Conservation (phyloP, 2,888 invertebrate genomes). For the Lamproptera curius region DNA sequence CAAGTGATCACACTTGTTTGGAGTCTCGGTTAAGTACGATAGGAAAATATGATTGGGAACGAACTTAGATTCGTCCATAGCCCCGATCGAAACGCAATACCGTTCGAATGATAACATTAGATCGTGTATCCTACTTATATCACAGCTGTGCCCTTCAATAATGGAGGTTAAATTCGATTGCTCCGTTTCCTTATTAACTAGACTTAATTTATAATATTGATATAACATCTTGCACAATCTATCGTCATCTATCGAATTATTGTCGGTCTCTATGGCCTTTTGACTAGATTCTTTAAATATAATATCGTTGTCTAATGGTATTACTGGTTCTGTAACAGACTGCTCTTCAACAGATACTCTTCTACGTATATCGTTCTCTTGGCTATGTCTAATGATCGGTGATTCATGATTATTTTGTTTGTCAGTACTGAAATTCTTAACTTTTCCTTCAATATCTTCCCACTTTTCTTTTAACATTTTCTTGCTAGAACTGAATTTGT, state of each 20-base stretch:
- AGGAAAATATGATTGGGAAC: conserved; percentile 65
- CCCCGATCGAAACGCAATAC: conserved; percentile 61
- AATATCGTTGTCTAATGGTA: conserved; percentile 49
- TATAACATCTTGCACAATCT: conserved; percentile 59
- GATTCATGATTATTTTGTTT: conserved; percentile 36
- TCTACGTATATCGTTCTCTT: conserved; percentile 35
- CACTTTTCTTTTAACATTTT: conserved; percentile 76
- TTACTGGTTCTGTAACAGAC: conserved; percentile 30
- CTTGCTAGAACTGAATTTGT: conserved; percentile 71
- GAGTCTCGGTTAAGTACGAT: conserved; percentile 51
- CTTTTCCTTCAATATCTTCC: conserved; percentile 71
- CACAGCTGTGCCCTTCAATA: conserved; percentile 63
- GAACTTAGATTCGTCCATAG: conserved; percentile 57
- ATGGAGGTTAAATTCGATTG: conserved; percentile 62
- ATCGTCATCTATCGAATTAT: conserved; percentile 48
- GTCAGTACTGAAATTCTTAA: conserved; percentile 59
- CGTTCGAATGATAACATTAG: conserved; percentile 60
- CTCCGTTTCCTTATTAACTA: conserved; percentile 59
- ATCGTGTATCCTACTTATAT: conserved; percentile 63
- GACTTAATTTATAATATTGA: conserved; percentile 66
- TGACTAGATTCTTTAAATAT: conserved; percentile 71
- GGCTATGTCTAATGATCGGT: conserved; percentile 9
- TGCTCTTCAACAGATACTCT: conserved; percentile 40
- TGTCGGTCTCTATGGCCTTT: conserved; percentile 57
- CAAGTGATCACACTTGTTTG: conserved; percentile 43